phyloP scores from a whole-genome alignment of 1,140 invertebrate species.

The Halesus radiatus region DNA sequence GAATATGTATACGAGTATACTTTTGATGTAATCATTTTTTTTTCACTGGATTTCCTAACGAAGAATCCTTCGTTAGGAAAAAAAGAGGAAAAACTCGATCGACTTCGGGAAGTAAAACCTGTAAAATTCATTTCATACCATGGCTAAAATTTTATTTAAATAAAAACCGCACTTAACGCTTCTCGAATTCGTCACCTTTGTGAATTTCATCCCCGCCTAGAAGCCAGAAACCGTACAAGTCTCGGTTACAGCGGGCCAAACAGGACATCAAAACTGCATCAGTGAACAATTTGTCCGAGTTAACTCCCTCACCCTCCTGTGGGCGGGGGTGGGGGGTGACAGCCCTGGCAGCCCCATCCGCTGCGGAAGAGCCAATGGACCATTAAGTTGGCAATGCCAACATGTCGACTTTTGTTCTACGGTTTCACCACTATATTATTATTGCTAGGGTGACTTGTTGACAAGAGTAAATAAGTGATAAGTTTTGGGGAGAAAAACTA shows the following conservation, averaged over 20 bases:
- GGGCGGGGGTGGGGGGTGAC: not conserved
- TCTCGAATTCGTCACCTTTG: not conserved
- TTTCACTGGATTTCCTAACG: no score
- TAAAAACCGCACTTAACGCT: no score
- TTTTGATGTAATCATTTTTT: no score
- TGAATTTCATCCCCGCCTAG: not conserved
- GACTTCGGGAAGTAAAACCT: no score
- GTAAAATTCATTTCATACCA: no score
- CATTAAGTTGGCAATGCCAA: slow-evolving; percentile 42
- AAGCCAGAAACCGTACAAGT: slow-evolving; percentile 4
- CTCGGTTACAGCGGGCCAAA: not conserved
- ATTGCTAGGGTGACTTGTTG: not conserved
- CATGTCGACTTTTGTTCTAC: slow-evolving; percentile 43
- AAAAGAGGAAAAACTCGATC: no score
- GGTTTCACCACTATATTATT: slow-evolving; percentile 18
- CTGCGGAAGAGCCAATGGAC: slow-evolving; percentile 32
- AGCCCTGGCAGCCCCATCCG: not conserved
- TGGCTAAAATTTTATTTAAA: no score
- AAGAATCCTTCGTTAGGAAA: no score
- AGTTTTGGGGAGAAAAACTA: no score
- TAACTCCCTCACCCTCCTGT: not conserved
- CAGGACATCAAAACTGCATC: slow-evolving; percentile 46
- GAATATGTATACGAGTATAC: no score
- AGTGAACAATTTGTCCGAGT: slow-evolving; percentile 45
- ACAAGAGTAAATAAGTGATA: no score